Percentiles rank a stretch among this genome's conserved stretches.
Conservation (phyloP, 2,113 vertebrate species). For the Ramphastos sulfuratus region DNA sequence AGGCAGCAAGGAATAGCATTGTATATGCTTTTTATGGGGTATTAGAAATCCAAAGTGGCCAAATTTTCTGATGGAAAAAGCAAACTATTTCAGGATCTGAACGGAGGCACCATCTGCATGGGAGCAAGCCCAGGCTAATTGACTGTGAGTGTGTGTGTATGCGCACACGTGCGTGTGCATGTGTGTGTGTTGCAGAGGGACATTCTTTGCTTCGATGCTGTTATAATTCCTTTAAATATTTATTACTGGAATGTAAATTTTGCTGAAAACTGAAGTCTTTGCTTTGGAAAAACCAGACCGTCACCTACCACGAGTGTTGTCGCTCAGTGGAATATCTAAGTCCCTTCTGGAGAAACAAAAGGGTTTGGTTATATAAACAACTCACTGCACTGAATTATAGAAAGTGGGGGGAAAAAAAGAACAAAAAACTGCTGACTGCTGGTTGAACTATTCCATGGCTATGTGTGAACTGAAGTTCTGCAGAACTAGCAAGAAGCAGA, state of each 20-base stretch:
- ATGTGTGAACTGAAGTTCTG: conserved; percentile 26
- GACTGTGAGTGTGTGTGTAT: neutral
- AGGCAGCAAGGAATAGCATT: conserved; percentile 16
- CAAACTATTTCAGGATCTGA: conserved; percentile 16
- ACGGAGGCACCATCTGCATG: neutral
- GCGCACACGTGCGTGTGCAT: accelerated
- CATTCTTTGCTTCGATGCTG: conserved; percentile 45
- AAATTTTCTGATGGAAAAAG: conserved; percentile 12
- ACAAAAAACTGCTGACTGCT: conserved; percentile 12
- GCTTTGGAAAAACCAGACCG: conserved; percentile 41
- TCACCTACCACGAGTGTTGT: neutral
- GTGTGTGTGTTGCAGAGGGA: conserved; percentile 5
- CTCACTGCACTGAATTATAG: conserved; percentile 1
- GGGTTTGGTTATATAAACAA: conserved; percentile 63
- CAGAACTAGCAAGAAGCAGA: conserved; percentile 11
- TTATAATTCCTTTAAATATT: conserved; percentile 76
- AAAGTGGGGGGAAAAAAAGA: neutral
- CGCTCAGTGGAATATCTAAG: conserved; percentile 47
- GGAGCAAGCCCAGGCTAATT: neutral
- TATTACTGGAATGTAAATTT: conserved; percentile 71
- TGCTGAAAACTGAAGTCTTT: conserved; percentile 52
- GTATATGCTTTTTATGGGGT: neutral
- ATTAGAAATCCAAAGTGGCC: conserved; percentile 2
- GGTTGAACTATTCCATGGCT: conserved; percentile 10
- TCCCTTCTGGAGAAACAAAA: conserved; percentile 64